Base-by-base conservation (phyloP, 2,888 invertebrate genomes). In the Acanthopleura granulata region DNA sequence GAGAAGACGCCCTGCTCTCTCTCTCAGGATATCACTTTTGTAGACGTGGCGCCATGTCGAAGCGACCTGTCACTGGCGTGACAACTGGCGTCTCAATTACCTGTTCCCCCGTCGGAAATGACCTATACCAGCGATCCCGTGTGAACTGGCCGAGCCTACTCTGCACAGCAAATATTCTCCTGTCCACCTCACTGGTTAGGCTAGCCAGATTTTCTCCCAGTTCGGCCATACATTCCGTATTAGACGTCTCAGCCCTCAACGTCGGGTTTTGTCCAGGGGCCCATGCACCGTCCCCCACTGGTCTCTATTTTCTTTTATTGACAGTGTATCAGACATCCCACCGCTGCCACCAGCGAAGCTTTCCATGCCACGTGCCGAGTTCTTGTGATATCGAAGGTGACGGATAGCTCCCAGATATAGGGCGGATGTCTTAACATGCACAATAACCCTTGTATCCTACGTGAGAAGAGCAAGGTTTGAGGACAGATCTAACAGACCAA, bases 301-400 rank as follows among this genome's bases (percentile, higher is more conserved):
- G 51, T 51, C 18, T 15, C 18, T 18, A 51, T 51, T 18, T 14
- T 15, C 51, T 18, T 18, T 18, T 51, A 14, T 51, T 18, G 18
- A 15, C 18, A 18, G 18, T 15, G 51, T 51, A 51, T 14, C 14
- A 51, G 51, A 18, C 51, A 51, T 51, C 51, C 51, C 51, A 51
- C 51, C 51, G 51, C 51, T 51, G 51, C 51, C 51, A 51, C 51
- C 51, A 51, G 51, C 51, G 51, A 15, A 51, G 51, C 51, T 51
- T 51, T 51, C 51, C 51, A n/a, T n/a, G n/a, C n/a, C n/a, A n/a
- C n/a, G n/a, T n/a, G n/a, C n/a, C n/a, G n/a, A n/a, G n/a, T n/a
- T n/a, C n/a, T n/a, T n/a, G n/a, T n/a, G n/a, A n/a, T n/a, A n/a
- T n/a, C n/a, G n/a, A n/a, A n/a, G n/a, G n/a, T n/a, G n/a, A n/a